Conservation (phyloP, 2,113 vertebrate species). For the Eira barbara region DNA sequence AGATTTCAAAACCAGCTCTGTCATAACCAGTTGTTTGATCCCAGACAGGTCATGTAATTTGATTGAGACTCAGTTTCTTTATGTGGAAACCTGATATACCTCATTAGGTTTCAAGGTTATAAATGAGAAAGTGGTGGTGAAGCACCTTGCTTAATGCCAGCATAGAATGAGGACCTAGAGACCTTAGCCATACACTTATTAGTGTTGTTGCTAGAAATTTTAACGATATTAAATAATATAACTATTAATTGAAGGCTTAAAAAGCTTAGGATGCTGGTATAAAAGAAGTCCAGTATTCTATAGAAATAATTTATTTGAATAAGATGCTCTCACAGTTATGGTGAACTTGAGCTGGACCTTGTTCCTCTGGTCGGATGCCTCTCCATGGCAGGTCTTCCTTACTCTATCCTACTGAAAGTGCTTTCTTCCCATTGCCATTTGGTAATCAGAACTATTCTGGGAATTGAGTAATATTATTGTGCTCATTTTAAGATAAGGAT, state of each 20-base stretch:
- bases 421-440: not conserved
- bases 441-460: not conserved
- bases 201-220: not conserved
- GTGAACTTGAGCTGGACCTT: not conserved
- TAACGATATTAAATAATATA: not conserved
- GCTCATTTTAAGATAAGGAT: not conserved
- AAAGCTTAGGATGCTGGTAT: not conserved
- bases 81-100: not conserved
- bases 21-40: not conserved
- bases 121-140: not conserved
- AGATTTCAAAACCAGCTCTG: not conserved
- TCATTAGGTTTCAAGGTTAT: not conserved
- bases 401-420: not conserved
- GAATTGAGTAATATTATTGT: not conserved
- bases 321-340: not conserved
- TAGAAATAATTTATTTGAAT: not conserved
- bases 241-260: not conserved
- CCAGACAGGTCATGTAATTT: not conserved
- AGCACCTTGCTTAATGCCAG: not conserved
- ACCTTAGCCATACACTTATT: not conserved
- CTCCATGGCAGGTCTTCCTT: not conserved
- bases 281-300: not conserved
- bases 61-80: not conserved
- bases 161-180: not conserved
- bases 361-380: not conserved